These are phyloP conservation scores for Setipinna tenuifilis DNA, from an alignment of 2,797 vertebrate genomes.

Conservation along the genomic window DNA sequence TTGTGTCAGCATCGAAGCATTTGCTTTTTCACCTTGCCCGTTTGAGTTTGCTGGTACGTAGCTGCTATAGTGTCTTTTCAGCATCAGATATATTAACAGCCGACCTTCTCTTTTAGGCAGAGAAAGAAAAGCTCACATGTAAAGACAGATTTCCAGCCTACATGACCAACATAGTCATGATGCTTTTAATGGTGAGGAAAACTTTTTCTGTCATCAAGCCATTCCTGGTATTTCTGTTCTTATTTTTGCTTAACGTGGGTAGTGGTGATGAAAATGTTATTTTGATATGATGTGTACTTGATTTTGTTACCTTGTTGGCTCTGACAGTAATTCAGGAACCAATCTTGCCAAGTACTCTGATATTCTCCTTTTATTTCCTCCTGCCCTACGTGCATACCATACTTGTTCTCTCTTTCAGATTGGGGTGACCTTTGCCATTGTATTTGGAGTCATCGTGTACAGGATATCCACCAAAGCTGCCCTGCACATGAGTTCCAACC, in stretches of 20 bases:
- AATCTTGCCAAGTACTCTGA: no score
- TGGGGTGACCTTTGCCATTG: constrained; percentile 93
- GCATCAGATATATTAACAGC: background rate
- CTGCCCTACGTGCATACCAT: background rate
- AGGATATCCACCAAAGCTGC: constrained; percentile 93
- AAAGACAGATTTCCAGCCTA: constrained; percentile 92
- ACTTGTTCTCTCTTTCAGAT: constrained; percentile 72
- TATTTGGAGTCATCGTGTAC: constrained; percentile 96
- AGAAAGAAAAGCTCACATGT: constrained; percentile 92
- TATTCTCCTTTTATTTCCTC: background rate
- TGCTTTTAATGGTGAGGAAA: constrained; percentile 91
- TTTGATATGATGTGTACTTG: background rate
- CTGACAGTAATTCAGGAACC: background rate
- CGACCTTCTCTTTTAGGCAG: constrained; percentile 62
- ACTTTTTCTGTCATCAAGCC: background rate
- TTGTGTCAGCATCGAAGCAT: constrained; percentile 35
- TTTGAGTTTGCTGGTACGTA: background rate
- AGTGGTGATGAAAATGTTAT: background rate
- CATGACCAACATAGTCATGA: constrained; percentile 89
- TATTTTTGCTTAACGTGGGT: background rate
- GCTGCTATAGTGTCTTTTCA: background rate
- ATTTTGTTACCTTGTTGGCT: background rate
- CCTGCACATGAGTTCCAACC: constrained; percentile 90
- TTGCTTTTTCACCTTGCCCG: background rate
- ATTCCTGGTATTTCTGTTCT: background rate